These are phyloP conservation scores for Cryptus armator DNA, from an alignment of 2,888 invertebrate species.

Conservation along the genomic window DNA sequence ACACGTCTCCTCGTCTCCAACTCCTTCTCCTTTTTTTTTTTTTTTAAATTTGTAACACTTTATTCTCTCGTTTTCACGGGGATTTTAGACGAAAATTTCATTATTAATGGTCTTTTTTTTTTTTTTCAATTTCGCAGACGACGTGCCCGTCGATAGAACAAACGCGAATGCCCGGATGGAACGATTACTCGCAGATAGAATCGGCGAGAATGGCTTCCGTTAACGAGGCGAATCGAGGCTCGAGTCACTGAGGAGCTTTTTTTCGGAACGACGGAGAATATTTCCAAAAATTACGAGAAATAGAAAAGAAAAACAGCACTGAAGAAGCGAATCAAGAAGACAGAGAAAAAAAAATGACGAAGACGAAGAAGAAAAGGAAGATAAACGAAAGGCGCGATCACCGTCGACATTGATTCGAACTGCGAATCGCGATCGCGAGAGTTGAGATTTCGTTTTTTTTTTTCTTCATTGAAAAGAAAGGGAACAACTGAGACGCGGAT, in stretches of 20 bases:
- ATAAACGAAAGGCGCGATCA: slow-evolving; percentile 43
- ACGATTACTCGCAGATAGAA: slow-evolving; percentile 80
- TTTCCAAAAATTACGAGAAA: slow-evolving; percentile 52
- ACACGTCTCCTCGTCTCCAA: slow-evolving; percentile 2
- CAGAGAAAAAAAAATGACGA: slow-evolving; percentile 35
- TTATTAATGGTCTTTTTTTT: slow-evolving; percentile 2
- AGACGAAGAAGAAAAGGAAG: slow-evolving; percentile 47
- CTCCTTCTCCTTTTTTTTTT: too few relatives aligned
- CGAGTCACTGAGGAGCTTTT: slow-evolving; percentile 76
- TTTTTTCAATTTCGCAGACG: slow-evolving; percentile 68
- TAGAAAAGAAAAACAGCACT: slow-evolving; percentile 31
- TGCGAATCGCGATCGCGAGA: slow-evolving; percentile 23
- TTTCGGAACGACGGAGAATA: slow-evolving; percentile 25
- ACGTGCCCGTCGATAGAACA: slow-evolving; percentile 81
- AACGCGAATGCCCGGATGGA: slow-evolving; percentile 81
- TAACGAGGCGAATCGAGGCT: slow-evolving; percentile 80
- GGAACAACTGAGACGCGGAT: slow-evolving; percentile 19
- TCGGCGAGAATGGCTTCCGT: slow-evolving; percentile 81
- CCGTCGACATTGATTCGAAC: not conserved
- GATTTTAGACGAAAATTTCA: not conserved
- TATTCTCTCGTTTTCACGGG: too few relatives aligned
- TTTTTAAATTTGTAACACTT: too few relatives aligned
- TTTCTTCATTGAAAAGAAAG: slow-evolving; percentile 31
- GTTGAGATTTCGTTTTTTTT: slow-evolving; percentile 17
- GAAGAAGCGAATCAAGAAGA: slow-evolving; percentile 50